phyloP scores from a whole-genome alignment of 2,888 invertebrate species.

The Julus scandinavius region DNA sequence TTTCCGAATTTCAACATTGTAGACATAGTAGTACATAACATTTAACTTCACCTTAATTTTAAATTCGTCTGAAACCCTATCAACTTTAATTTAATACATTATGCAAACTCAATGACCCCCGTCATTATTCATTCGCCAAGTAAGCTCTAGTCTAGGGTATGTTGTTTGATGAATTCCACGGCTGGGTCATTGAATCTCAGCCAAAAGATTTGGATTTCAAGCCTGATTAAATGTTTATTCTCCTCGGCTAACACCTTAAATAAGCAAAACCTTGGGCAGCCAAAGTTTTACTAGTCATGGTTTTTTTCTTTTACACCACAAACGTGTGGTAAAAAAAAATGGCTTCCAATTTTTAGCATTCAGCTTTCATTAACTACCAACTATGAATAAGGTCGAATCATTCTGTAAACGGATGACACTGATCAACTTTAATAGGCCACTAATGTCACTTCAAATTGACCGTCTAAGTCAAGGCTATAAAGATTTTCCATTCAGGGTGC shows the following conservation, averaged over 20 bases:
- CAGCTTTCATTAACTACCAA: background rate
- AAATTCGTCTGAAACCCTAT: background rate
- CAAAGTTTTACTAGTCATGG: background rate
- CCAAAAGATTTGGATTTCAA: background rate
- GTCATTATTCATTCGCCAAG: background rate
- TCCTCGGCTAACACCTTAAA: constrained; percentile 19
- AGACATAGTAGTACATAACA: too few relatives aligned
- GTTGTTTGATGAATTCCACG: background rate
- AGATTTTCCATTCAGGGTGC: background rate
- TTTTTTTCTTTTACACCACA: background rate
- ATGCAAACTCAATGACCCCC: background rate
- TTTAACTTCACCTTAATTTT: background rate
- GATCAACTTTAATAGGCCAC: constrained; percentile 28
- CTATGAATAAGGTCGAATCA: background rate
- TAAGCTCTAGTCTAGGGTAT: background rate
- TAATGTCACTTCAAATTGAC: constrained; percentile 28
- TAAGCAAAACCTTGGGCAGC: background rate
- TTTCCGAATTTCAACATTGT: background rate
- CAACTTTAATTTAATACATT: background rate
- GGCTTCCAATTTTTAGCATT: background rate
- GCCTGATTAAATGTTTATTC: background rate
- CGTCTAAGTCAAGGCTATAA: constrained; percentile 27
- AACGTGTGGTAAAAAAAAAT: background rate
- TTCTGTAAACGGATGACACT: background rate
- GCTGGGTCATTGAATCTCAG: background rate